phyloP scores from a whole-genome alignment of 2,888 invertebrate genomes.

The Muscina levida region DNA sequence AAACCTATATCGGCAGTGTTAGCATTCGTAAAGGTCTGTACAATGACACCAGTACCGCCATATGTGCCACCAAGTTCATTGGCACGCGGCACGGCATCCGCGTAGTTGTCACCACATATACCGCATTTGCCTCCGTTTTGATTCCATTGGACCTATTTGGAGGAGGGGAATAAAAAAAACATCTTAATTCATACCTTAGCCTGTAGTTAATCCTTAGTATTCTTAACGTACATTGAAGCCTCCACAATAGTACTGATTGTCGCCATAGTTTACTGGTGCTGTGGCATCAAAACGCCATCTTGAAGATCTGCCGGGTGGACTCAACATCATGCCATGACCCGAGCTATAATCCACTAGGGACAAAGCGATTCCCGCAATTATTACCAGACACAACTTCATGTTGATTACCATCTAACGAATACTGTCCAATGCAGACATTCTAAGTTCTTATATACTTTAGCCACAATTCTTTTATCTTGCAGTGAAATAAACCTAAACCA shows the following conservation, averaged over 20 bases:
- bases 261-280: conserved; percentile 81
- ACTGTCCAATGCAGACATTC: too few species aligned
- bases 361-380: neutral
- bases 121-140: conserved; percentile 81
- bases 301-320: conserved; percentile 81
- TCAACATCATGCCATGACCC: conserved; percentile 82
- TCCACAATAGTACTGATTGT: conserved; percentile 82
- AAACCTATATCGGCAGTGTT: conserved; percentile 73
- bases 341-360: conserved; percentile 44
- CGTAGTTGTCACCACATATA: conserved; percentile 81
- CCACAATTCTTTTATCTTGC: too few species aligned
- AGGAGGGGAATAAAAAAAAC: too few species aligned
- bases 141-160: conserved; percentile 77
- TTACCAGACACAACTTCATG: neutral
- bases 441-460: too few species aligned
- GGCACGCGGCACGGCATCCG: conserved; percentile 79
- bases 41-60: conserved; percentile 81
- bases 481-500: too few species aligned
- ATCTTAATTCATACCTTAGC: too few species aligned
- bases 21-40: conserved; percentile 76
- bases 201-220: too few species aligned
- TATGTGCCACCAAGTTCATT: conserved; percentile 82
- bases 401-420: too few species aligned
- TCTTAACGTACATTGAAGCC: conserved; percentile 77
- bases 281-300: conserved; percentile 81